Conservation (phyloP, 2,113 vertebrate genomes). For the Rostratula benghalensis region DNA sequence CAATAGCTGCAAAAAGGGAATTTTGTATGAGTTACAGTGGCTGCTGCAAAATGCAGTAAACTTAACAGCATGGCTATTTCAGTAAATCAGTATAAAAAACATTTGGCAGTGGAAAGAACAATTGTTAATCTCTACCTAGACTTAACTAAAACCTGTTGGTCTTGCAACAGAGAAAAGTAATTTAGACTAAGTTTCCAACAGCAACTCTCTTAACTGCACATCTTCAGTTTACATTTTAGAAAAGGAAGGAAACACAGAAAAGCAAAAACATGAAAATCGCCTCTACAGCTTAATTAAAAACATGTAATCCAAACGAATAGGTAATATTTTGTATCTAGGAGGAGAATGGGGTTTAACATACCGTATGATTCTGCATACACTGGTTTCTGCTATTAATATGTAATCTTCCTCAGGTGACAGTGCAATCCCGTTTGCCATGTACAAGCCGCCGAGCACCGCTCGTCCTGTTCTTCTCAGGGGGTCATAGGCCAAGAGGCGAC, state of each 20-base stretch:
- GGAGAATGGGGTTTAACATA: not conserved
- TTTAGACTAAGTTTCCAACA: not conserved
- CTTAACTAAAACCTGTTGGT: not conserved
- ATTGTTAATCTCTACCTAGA: not conserved
- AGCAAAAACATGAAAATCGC: not conserved
- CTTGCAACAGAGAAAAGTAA: not conserved
- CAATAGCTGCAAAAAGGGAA: constrained; percentile 66
- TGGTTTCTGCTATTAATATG: constrained; percentile 75
- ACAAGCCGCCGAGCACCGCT: constrained; percentile 69
- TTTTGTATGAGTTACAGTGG: not conserved
- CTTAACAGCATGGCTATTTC: not conserved
- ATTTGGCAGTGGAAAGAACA: not conserved
- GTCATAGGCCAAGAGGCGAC: constrained; percentile 67
- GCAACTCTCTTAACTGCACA: not conserved
- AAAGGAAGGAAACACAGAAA: not conserved
- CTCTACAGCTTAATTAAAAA: not conserved
- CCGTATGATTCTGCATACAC: constrained; percentile 69
- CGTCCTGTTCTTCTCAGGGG: constrained; percentile 34
- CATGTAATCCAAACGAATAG: not conserved
- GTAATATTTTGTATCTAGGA: not conserved
- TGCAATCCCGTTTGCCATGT: constrained; percentile 76
- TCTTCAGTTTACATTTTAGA: not conserved
- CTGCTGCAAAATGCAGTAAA: not conserved
- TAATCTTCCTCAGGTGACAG: constrained; percentile 70
- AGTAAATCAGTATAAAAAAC: not conserved